Evolutionary conservation across 2,113 vertebrate genomes (phyloP).

Genomic region (Seriola aureovittata): DNA sequence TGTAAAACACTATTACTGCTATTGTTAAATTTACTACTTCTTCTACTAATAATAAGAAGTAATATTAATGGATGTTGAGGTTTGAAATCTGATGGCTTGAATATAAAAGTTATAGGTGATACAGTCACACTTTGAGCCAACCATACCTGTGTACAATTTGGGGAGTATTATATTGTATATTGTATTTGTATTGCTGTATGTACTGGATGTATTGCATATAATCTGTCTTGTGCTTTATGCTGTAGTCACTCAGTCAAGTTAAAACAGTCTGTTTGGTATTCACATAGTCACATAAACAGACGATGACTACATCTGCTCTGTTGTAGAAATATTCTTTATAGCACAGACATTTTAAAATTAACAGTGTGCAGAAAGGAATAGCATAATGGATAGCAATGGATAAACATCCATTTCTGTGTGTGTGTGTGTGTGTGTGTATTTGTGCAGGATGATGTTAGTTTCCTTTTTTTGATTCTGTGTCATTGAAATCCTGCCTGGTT

Average conservation of each 20-base stretch:
- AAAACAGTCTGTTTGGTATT: background rate
- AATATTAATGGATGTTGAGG: background rate
- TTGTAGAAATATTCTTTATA: conserved; percentile 5
- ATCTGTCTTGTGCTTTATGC: background rate
- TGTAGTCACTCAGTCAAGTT: background rate
- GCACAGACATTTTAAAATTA: conserved; percentile 21
- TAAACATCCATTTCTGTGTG: background rate
- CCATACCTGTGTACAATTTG: background rate
- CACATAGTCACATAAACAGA: conserved; percentile 10
- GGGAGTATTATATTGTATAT: background rate
- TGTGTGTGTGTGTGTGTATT: background rate
- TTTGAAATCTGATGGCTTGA: background rate
- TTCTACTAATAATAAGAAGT: too few species aligned
- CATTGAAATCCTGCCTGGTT: conserved; percentile 49
- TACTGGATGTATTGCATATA: background rate
- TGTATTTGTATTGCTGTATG: background rate
- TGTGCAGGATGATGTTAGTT: conserved; percentile 25
- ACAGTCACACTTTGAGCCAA: background rate
- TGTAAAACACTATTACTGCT: background rate
- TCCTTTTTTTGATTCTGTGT: conserved; percentile 44
- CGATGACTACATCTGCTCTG: background rate
- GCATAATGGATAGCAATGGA: background rate
- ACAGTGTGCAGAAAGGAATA: conserved; percentile 15
- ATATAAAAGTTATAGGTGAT: background rate
- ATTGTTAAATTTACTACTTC: background rate